Base-by-base conservation (phyloP, 2,888 invertebrate genomes). In the Tipula lateralis region DNA sequence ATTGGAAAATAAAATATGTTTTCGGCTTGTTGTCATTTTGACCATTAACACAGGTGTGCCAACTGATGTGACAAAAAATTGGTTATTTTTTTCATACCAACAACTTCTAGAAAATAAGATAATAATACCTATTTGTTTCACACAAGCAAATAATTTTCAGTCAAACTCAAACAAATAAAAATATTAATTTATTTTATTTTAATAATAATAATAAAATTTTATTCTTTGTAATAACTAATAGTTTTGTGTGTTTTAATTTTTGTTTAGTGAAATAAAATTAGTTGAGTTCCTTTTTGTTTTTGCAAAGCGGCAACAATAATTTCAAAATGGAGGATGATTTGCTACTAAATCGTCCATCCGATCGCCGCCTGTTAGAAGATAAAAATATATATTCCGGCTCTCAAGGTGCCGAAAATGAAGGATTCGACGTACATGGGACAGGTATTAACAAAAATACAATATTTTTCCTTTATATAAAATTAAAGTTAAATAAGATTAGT, bases 241-340 rank as follows among this genome's bases (percentile, higher is more conserved):
- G 5, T 29, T 81, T 12, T 29, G 12, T 19, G 80, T 81, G 29
- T 81, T 9, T 29, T 81, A 29, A 4, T 29, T 1, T 19, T 36
- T 83, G 12, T 16, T 83, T 29, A 30, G 32, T 83, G 19, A 19
- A 34, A 4, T 9, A 83, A 4, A 16, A 19, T 19, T 83, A 83
- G n/a, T n/a, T n/a, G n/a, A 83, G 19, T n/a, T 32, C n/a, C n/a
- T n/a, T n/a, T n/a, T n/a, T n/a, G n/a, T 34, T 19, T 36, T 29
- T 44, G n/a, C n/a, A 2, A 44, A 44, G 13, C 39, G 39, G 30
- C 36, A 83, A 30, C 1, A 24, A 13, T 44, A 39, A 29, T 84
- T 84, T 80, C 85, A 87, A 86, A 84, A 90, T 90, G 90, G 89
- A 90, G 83, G 90, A 88, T 83, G 88, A 88, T 19, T 86, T 87